Base-by-base conservation (phyloP, 2,113 vertebrate species). In the Albula glossodonta region DNA sequence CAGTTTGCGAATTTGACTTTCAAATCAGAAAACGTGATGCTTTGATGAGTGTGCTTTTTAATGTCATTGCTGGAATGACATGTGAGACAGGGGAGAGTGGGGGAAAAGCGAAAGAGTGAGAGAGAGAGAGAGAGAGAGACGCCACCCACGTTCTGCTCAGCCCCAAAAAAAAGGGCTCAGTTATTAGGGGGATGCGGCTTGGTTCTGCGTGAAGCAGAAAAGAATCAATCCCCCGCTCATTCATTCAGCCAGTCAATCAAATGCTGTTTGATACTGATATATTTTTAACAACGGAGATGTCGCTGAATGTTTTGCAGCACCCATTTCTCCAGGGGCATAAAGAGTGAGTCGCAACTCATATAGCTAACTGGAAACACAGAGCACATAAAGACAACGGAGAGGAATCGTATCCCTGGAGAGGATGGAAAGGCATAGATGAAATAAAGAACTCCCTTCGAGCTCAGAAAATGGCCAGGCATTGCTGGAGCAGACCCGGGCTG, bases 1-100 rank as follows among this genome's bases (percentile, higher is more conserved):
- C 70, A 74, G 70, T 74, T 25, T 10, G 9, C n/a, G 8, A 22
- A 74, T 74, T 74, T 74, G n/a, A 74, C 70, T 74, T 53, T 85
- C 56, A 85, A 85, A 79, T 85, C 41, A 31, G 53, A 31, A 80
- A 63, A 84, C 52, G 60, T 81, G 78, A 19, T 0, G 78, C 70
- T 74, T 74, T 74, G n/a, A 74, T 31, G 70, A n/a, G n/a, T 25
- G 11, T 31, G 22, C n/a, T 74, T 63, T 63, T 63, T 63, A 60
- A 60, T 63, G 60, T 63, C 60, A 22, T 22, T 63, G 60, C 22
- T 10, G n/a, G 70, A 74, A 31, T 74, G 70, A 74, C n/a, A 31
- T 31, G 70, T 8, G 10, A 74, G n/a, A 1, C 0, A 74, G 6
- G 22, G n/a, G 22, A 25, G n/a, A 74, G 60, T 63, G 60, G 17